phyloP scores from a whole-genome alignment of 2,113 vertebrate genomes.

The Hucho hucho region DNA sequence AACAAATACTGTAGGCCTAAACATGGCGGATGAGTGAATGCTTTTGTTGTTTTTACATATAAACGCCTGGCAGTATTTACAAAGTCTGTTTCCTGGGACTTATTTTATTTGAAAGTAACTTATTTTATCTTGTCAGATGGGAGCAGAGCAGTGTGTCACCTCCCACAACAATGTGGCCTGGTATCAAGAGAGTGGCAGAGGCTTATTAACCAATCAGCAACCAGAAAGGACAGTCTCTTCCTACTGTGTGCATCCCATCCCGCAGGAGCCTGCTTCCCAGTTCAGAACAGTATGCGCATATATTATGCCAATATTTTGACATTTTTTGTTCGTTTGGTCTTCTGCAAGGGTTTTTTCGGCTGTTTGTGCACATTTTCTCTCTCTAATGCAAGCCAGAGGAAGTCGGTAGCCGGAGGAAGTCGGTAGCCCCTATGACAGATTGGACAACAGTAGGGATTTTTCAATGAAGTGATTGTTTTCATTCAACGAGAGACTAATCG shows the following conservation, averaged over 20 bases:
- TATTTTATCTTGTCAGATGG: neutral
- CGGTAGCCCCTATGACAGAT: too few relatives aligned
- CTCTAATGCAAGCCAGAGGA: too few relatives aligned
- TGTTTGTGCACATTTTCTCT: too few relatives aligned
- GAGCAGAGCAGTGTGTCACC: conserved; percentile 3
- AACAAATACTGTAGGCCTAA: too few relatives aligned
- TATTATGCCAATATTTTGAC: too few relatives aligned
- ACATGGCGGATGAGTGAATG: conserved; percentile 7
- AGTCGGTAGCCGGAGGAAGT: too few relatives aligned
- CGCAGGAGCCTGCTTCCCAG: neutral
- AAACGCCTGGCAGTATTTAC: conserved; percentile 29
- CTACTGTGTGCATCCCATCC: neutral
- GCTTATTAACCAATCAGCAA: neutral
- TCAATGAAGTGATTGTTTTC: too few relatives aligned
- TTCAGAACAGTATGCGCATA: too few relatives aligned
- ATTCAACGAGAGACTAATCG: too few relatives aligned
- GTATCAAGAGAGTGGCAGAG: conserved; percentile 19
- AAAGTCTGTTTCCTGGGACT: conserved; percentile 3
- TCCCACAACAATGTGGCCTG: conserved; percentile 42
- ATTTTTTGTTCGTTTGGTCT: too few relatives aligned
- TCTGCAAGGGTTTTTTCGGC: conserved; percentile 26
- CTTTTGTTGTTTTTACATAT: conserved; percentile 53
- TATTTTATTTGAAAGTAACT: neutral
- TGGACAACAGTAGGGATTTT: too few relatives aligned
- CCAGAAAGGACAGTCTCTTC: conserved; percentile 14